Percentiles rank a stretch among this genome's conserved stretches.
Conservation (phyloP, 2,888 invertebrate species). For the Trimorus sp. region DNA sequence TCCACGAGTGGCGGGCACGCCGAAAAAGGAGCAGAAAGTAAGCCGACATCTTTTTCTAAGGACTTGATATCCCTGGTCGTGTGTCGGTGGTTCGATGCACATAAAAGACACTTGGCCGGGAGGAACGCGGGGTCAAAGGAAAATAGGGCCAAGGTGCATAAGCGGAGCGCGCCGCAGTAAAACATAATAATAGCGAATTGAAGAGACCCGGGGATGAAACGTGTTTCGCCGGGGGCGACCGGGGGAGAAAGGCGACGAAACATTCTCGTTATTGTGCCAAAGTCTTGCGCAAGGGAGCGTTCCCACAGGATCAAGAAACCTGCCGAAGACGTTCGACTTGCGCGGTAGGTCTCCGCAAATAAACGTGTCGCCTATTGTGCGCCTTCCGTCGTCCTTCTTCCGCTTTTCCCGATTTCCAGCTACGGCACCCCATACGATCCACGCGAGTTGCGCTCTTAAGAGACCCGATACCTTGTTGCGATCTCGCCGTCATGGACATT, state of each 20-base stretch:
- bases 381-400: not conserved
- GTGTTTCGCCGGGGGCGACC: constrained; percentile 65
- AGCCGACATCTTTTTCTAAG: constrained; percentile 44
- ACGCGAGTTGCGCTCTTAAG: no score
- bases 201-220: constrained; percentile 70
- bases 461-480: no score
- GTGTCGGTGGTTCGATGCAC: constrained; percentile 63
- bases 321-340: constrained; percentile 62
- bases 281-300: constrained; percentile 70
- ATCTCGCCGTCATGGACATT: no score
- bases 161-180: constrained; percentile 50
- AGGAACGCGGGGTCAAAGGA: constrained; percentile 11
- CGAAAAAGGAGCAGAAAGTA: constrained; percentile 21
- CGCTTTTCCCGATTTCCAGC: no score
- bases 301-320: constrained; percentile 74
- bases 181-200: constrained; percentile 59
- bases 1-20: constrained; percentile 30
- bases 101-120: constrained; percentile 38
- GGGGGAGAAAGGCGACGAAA: constrained; percentile 25
- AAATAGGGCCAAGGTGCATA: constrained; percentile 50
- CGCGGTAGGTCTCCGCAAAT: constrained; percentile 46
- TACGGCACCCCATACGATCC: no score
- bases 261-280: constrained; percentile 64
- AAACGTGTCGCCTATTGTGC: constrained; percentile 27
- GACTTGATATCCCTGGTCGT: constrained; percentile 69